phyloP scores from a whole-genome alignment of 2,888 invertebrate genomes.

The Yponomeuta cagnagella region DNA sequence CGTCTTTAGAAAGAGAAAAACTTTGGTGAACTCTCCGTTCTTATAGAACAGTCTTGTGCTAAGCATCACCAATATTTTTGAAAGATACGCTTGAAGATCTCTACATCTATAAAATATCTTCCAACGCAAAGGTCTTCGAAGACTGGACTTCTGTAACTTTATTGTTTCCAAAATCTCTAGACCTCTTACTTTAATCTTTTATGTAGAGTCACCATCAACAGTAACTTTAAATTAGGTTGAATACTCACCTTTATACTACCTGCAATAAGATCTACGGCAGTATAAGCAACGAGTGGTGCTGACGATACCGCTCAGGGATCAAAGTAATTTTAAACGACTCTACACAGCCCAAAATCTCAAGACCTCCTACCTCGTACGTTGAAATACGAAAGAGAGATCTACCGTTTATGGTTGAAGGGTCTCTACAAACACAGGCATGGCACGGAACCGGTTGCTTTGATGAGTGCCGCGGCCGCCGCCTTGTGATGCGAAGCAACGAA shows the following conservation, averaged over 20 bases:
- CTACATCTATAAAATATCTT: too few relatives aligned
- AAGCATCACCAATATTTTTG: too few relatives aligned
- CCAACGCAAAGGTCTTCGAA: too few relatives aligned
- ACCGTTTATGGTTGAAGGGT: not conserved
- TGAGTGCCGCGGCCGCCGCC: slow-evolving; percentile 30
- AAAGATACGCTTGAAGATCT: too few relatives aligned
- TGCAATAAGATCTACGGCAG: not conserved
- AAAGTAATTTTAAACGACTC: not conserved
- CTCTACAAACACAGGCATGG: slow-evolving; percentile 58
- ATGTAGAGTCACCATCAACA: too few relatives aligned
- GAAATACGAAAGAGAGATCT: not conserved
- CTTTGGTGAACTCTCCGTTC: too few relatives aligned
- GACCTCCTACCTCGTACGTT: not conserved
- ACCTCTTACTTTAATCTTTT: too few relatives aligned
- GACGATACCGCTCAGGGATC: not conserved
- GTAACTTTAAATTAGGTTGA: too few relatives aligned
- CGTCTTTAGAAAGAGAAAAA: too few relatives aligned
- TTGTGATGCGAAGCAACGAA: slow-evolving; percentile 17
- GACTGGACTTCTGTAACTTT: too few relatives aligned
- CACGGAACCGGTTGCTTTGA: slow-evolving; percentile 67
- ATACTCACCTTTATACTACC: not conserved
- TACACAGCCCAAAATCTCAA: not conserved
- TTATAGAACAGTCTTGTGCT: too few relatives aligned
- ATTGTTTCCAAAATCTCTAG: too few relatives aligned
- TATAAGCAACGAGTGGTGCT: not conserved